Evolutionary conservation across 1,140 invertebrate species (phyloP).

Genomic region (Tribolium madens): DNA sequence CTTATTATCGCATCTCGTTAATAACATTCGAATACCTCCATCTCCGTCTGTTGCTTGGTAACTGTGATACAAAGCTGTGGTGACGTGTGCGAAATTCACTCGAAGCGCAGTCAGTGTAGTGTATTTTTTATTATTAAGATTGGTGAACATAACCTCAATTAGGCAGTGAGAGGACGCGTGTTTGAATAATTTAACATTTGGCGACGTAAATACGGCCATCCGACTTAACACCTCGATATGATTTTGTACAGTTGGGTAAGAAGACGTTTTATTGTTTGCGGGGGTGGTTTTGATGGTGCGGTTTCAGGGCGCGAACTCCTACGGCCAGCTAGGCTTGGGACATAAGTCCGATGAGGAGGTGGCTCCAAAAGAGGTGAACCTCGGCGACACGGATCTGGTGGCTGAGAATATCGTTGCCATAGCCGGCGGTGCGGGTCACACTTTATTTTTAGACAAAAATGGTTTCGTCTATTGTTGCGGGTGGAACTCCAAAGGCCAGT

Average conservation of each 20-base stretch:
- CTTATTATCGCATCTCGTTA: neutral
- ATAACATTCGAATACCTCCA: neutral
- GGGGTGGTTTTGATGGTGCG: neutral
- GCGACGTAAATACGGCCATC: slow-evolving; percentile 13
- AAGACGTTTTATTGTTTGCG: neutral
- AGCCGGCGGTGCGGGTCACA: slow-evolving; percentile 82
- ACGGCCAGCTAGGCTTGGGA: slow-evolving; percentile 82
- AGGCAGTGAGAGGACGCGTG: slow-evolving; percentile 12
- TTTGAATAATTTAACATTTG: slow-evolving; percentile 8
- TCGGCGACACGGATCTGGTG: slow-evolving; percentile 64
- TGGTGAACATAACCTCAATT: slow-evolving; percentile 18
- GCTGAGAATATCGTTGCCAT: slow-evolving; percentile 71
- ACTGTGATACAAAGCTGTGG: slow-evolving; percentile 5
- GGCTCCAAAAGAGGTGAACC: slow-evolving; percentile 69
- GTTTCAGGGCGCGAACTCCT: slow-evolving; percentile 84
- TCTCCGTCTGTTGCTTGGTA: neutral
- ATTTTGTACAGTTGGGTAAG: slow-evolving; percentile 59
- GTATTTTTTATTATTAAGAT: slow-evolving; percentile 40
- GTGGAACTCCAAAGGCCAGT: slow-evolving; percentile 87
- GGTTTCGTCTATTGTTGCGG: slow-evolving; percentile 86
- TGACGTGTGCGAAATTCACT: neutral
- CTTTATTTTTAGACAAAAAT: slow-evolving; percentile 74
- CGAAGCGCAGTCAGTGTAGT: slow-evolving; percentile 19
- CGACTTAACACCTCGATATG: slow-evolving; percentile 47
- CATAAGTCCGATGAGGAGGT: slow-evolving; percentile 75